phyloP scores from a whole-genome alignment of 1,140 invertebrate species.

The Cardiocondyla obscurior region DNA sequence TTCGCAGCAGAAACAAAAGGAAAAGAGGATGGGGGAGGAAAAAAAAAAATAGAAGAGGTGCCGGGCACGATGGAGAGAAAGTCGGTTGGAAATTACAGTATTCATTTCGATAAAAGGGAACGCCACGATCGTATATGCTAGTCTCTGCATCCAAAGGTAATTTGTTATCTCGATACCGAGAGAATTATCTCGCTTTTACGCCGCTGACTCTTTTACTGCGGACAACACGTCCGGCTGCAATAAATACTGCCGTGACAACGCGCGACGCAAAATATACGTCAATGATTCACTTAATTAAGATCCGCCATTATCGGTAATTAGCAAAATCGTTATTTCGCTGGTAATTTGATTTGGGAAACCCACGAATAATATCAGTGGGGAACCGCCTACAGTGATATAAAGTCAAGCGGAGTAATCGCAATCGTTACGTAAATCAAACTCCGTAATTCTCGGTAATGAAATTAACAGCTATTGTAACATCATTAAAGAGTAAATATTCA shows the following conservation, averaged over 20 bases:
- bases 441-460: background rate
- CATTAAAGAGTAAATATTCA: conserved; percentile 20
- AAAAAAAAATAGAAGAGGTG: background rate
- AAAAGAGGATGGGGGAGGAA: background rate
- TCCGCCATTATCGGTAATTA: conserved; percentile 25
- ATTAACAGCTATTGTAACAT: conserved; percentile 22
- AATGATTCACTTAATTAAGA: conserved; percentile 6
- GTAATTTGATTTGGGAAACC: conserved; percentile 16
- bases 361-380: background rate
- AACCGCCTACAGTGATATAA: background rate
- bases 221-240: background rate
- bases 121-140: background rate
- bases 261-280: background rate
- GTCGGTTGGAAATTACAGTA: conserved; percentile 49
- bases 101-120: conserved; percentile 49
- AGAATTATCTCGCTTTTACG: conserved; percentile 29
- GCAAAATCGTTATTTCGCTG: conserved; percentile 25
- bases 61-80: background rate
- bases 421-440: background rate
- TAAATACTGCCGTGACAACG: conserved; percentile 7
- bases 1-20: conserved; percentile 9
- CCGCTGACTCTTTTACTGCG: background rate
- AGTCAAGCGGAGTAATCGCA: conserved; percentile 12
- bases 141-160: conserved; percentile 11
- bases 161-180: conserved; percentile 42